Evolutionary conservation across 2,888 invertebrate genomes (phyloP).

Genomic region (Plebejus anna): DNA sequence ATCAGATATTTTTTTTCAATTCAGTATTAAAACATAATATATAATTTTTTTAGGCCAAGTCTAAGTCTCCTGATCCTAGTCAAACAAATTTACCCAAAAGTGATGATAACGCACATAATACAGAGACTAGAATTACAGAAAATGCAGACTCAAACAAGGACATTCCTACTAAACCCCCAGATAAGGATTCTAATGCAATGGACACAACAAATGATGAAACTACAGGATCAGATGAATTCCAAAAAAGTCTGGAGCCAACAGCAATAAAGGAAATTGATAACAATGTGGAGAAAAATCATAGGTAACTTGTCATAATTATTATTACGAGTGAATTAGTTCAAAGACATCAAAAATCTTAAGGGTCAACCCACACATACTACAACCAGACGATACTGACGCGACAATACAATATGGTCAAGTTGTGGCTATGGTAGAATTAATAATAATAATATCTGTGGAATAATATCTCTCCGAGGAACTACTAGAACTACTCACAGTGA

Average conservation of each 20-base stretch:
- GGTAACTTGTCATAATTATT: background rate
- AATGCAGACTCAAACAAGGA: background rate
- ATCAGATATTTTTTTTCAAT: background rate
- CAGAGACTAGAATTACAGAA: background rate
- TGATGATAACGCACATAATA: background rate
- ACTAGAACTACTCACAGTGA: no score
- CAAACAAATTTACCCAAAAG: background rate
- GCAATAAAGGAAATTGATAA: background rate
- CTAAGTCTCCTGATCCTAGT: background rate
- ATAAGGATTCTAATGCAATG: background rate
- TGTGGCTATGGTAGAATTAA: no score
- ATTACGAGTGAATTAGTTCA: background rate
- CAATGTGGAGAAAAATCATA: background rate
- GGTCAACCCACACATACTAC: no score
- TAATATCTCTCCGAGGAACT: no score
- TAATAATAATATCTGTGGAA: no score
- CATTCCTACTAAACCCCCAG: conserved; percentile 1
- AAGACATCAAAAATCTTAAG: background rate
- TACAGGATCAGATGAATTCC: no score
- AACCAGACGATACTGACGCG: no score
- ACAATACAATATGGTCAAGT: no score
- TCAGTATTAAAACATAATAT: background rate
- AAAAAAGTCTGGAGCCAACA: background rate
- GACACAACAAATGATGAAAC: background rate
- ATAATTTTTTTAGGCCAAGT: background rate